Evolutionary conservation across 2,888 invertebrate genomes (phyloP).

Genomic region (Pantelozetes paolii): DNA sequence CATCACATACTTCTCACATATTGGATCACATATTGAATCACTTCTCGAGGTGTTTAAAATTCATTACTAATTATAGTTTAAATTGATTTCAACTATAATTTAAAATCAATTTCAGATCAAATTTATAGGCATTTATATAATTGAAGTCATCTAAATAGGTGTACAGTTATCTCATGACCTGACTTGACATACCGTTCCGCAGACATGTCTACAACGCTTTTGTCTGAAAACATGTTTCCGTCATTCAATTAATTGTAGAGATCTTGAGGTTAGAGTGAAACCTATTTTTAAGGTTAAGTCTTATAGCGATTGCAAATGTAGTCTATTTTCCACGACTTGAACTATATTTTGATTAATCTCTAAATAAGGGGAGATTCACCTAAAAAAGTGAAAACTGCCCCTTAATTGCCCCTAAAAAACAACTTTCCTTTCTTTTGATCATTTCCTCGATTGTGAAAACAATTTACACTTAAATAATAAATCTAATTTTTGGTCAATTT

Average conservation of each 20-base stretch:
- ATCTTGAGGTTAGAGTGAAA: not conserved
- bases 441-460: not conserved
- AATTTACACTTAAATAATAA: not conserved
- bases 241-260: not conserved
- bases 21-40: too few species aligned
- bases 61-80: too few species aligned
- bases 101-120: too few species aligned
- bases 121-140: too few species aligned
- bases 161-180: constrained; percentile 13
- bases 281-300: not conserved
- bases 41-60: too few species aligned
- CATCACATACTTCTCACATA: too few species aligned
- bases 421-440: not conserved
- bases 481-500: not conserved
- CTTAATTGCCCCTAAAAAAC: constrained; percentile 11
- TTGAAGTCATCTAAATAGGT: not conserved
- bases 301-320: not conserved
- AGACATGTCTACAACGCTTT: too few species aligned
- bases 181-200: not conserved
- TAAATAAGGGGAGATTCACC: not conserved
- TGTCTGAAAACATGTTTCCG: constrained; percentile 7
- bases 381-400: constrained; percentile 24
- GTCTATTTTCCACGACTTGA: not conserved
- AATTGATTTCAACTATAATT: too few species aligned
- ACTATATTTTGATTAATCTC: not conserved